Conservation (phyloP, 2,797 vertebrate genomes). For the Phataginus tetradactyla region DNA sequence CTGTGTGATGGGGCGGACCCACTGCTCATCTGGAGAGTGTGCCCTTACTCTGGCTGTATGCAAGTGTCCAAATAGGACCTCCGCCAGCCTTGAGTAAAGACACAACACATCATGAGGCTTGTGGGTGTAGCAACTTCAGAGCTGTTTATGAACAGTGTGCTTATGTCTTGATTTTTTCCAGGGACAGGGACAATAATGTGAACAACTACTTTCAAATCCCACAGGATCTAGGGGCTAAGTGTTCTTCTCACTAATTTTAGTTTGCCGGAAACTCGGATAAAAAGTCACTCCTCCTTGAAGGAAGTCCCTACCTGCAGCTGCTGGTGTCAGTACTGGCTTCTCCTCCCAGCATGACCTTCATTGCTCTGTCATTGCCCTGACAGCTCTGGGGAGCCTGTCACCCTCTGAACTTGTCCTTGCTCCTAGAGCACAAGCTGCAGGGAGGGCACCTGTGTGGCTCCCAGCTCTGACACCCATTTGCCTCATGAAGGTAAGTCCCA, state of each 20-base stretch:
- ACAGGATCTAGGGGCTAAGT: neutral
- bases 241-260: conserved; percentile 59
- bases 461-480: neutral
- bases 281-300: conserved; percentile 66
- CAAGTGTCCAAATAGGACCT: neutral
- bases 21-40: neutral
- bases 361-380: neutral
- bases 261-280: conserved; percentile 53
- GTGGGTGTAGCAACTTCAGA: neutral
- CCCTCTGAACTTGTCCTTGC: neutral
- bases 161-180: neutral
- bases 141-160: neutral
- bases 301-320: conserved; percentile 59
- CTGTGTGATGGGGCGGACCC: neutral
- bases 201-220: neutral
- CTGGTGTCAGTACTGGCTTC: conserved; percentile 42
- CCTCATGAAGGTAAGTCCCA: conserved; percentile 42
- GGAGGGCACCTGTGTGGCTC: neutral
- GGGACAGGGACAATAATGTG: neutral
- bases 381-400: neutral
- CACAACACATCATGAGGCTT: neutral
- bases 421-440: neutral
- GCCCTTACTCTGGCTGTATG: neutral
- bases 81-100: neutral
- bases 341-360: conserved; percentile 40